Evolutionary conservation across 2,113 vertebrate species (phyloP).

Genomic region (Cynoglossus semilaevis): DNA sequence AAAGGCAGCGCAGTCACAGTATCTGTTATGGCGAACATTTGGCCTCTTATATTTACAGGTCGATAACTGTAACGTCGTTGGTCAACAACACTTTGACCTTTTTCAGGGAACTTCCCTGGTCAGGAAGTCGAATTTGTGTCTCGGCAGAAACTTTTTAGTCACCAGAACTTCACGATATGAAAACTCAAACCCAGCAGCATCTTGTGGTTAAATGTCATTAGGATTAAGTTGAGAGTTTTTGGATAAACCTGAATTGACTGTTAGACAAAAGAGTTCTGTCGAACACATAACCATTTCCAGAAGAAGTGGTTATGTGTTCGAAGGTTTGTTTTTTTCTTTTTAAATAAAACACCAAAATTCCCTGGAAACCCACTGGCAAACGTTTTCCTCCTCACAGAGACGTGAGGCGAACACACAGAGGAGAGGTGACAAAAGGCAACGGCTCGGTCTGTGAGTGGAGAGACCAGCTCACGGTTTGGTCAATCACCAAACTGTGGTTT

Average conservation of each 20-base stretch:
- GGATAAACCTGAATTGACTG: conserved; percentile 32
- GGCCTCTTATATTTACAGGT: conserved; percentile 1
- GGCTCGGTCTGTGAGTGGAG: neutral
- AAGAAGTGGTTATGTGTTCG: no score
- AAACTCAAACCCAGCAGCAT: conserved; percentile 28
- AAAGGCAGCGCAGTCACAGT: neutral
- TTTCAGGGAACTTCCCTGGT: no score
- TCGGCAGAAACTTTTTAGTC: no score
- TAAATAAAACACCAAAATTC: neutral
- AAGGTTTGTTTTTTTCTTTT: no score
- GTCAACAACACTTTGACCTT: no score
- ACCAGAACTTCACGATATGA: conserved; percentile 13
- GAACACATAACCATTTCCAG: conserved; percentile 59
- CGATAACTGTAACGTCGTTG: neutral
- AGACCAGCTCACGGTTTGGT: neutral
- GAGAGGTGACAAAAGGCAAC: conserved; percentile 16
- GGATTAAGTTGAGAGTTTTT: conserved; percentile 48
- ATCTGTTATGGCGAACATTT: neutral
- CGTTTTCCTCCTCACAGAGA: conserved; percentile 37
- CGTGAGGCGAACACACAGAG: conserved; percentile 55
- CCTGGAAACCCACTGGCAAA: conserved; percentile 27
- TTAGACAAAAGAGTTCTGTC: conserved; percentile 18
- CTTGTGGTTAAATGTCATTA: conserved; percentile 33
- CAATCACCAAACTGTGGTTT: neutral
- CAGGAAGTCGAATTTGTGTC: no score